A percentile compares a stretch with the other conserved stretches of the same genome.
Conservation (phyloP, 2,113 vertebrate genomes). For the Oriolus oriolus region DNA sequence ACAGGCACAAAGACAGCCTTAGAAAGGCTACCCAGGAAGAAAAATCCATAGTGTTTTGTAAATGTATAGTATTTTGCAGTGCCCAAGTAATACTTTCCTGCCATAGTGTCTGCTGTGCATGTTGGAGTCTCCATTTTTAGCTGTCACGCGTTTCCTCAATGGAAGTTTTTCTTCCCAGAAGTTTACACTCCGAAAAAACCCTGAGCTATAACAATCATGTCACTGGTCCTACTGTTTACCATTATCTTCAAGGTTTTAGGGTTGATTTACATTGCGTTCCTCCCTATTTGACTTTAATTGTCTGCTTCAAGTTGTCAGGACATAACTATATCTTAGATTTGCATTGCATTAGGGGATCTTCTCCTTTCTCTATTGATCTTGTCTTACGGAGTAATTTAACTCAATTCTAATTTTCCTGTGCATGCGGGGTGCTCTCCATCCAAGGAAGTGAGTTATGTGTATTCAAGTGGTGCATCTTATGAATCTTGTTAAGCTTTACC, state of each 20-base stretch:
- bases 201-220: slow-evolving; percentile 5
- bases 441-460: slow-evolving; percentile 79
- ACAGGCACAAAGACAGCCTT: not conserved
- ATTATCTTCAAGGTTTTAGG: slow-evolving; percentile 55
- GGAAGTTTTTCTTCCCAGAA: not conserved
- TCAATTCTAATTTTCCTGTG: slow-evolving; percentile 78
- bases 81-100: not conserved
- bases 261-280: slow-evolving; percentile 49
- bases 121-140: not conserved
- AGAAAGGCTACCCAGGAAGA: not conserved
- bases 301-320: slow-evolving; percentile 64
- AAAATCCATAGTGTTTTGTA: not conserved
- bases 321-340: slow-evolving; percentile 69
- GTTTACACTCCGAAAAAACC: not conserved
- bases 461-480: slow-evolving; percentile 77
- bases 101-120: not conserved
- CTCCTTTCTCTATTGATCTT: slow-evolving; percentile 68
- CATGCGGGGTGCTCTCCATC: slow-evolving; percentile 64
- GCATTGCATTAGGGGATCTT: slow-evolving; percentile 67
- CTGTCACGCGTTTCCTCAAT: not conserved
- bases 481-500: slow-evolving; percentile 83
- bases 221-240: not conserved
- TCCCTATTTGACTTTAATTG: slow-evolving; percentile 67
- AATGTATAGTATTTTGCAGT: not conserved
- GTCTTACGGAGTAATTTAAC: slow-evolving; percentile 75